Evolutionary conservation across 2,888 invertebrate species (phyloP), one percentile per base, ranked within the genome.

Genomic region (Melinaea marsaeus): DNA sequence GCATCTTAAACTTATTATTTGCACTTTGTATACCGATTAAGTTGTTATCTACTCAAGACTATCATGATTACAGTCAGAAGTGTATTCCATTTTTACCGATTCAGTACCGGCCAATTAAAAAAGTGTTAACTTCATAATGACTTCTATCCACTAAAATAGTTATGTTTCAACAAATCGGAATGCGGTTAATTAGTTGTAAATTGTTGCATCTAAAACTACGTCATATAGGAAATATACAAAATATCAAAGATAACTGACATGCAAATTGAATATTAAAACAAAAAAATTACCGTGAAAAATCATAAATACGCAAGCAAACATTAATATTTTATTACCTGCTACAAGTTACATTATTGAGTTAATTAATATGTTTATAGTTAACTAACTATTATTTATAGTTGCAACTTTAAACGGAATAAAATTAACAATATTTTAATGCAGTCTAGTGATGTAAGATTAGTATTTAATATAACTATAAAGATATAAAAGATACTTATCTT

Each of bases 131-230:
- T 59, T 63, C 60, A 59, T 69, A 66, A 71, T 73, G 72, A 72
- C 72, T 70, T 68, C 66, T 68, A 35, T 56, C n/a, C 51, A 67
- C 67, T 61, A 66, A 69, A 68, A 71, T 71, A 73, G 68, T 68
- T 61, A 68, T 64, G 65, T 63, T 69, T 67, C 69, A 67, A 67
- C 63, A 62, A 57, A 64, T 68, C 45, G 72, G 72, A 70, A 72
- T 68, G 73, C 56, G 70, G 70, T 70, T 72, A 71, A 72, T 72
- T 72, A 65, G 70, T 67, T 72, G 70, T 69, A 71, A 73, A 73
- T 72, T 65, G 66, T 67, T 65, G 58, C 65, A 69, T 64, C 60
- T 63, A 62, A 55, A 51, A 55, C 35, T 62, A 62, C 56, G 60
- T 62, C 58, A 58, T 57, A 22, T 37, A 7, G 37, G 37, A 37